These are phyloP conservation scores for Bos taurus DNA, from an alignment of 2,113 vertebrate species.

Conservation along the genomic window DNA sequence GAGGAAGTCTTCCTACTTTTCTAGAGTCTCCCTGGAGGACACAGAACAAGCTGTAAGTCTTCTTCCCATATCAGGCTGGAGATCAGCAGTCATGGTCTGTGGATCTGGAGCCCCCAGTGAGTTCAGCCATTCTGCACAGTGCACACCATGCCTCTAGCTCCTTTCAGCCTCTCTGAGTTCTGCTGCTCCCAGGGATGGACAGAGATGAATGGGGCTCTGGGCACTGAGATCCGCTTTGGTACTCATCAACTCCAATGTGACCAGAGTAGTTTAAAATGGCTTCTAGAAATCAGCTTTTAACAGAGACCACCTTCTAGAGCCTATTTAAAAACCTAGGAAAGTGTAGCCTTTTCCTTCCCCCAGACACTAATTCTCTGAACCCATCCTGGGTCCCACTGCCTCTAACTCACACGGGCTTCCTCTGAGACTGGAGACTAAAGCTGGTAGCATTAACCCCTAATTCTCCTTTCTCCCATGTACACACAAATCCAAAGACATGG, in stretches of 20 bases:
- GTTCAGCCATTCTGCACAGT: not conserved
- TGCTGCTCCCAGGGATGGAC: not conserved
- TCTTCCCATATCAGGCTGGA: not conserved
- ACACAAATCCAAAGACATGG: not conserved
- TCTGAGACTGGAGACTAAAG: not conserved
- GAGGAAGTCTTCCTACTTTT: not conserved
- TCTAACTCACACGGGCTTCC: not conserved
- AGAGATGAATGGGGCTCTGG: not conserved
- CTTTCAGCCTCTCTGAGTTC: not conserved
- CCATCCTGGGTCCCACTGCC: fast-evolving
- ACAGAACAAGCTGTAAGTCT: not conserved
- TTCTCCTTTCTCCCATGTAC: not conserved
- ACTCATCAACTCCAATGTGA: not conserved
- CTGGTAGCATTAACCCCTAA: not conserved
- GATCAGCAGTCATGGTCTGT: not conserved
- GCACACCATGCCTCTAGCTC: not conserved
- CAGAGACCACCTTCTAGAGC: not conserved
- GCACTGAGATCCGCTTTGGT: not conserved
- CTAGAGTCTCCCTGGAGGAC: not conserved
- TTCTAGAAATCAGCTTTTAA: not conserved
- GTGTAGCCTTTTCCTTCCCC: not conserved
- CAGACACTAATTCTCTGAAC: not conserved
- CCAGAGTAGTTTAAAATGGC: not conserved
- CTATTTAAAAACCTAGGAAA: not conserved
- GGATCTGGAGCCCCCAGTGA: not conserved